Evolutionary conservation across 2,888 invertebrate genomes (phyloP).

Genomic region (Polymixis flavicincta): DNA sequence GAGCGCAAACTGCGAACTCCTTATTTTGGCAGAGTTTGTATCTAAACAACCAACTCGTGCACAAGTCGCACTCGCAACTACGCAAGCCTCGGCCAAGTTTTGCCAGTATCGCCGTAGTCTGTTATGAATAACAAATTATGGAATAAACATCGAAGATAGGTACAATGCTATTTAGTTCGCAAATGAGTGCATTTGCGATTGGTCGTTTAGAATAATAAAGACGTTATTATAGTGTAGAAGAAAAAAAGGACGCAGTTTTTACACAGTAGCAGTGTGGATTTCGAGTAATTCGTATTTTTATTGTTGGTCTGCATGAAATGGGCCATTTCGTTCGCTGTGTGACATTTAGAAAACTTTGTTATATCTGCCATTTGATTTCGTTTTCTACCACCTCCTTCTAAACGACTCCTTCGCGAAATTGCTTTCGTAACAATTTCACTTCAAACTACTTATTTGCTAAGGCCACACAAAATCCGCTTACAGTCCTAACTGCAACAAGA

Average conservation of each 20-base stretch:
- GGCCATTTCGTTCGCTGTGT: neutral
- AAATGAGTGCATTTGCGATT: slow-evolving; percentile 42
- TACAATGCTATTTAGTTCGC: slow-evolving; percentile 43
- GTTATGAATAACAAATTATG: slow-evolving; percentile 63
- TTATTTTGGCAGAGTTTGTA: slow-evolving; percentile 46
- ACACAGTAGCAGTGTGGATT: neutral
- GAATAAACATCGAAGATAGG: slow-evolving; percentile 48
- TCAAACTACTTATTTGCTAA: slow-evolving; percentile 9
- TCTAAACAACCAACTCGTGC: slow-evolving; percentile 37
- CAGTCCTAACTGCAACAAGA: slow-evolving; percentile 2
- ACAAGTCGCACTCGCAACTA: slow-evolving; percentile 24
- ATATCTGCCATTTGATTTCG: neutral
- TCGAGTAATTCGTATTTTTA: neutral
- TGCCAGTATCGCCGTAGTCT: slow-evolving; percentile 38
- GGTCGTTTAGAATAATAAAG: neutral
- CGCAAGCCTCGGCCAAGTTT: slow-evolving; percentile 45
- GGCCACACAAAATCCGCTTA: slow-evolving; percentile 13
- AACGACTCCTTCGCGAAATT: neutral
- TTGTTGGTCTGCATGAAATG: neutral
- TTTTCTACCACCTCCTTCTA: neutral
- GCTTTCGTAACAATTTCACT: neutral
- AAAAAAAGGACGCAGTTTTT: neutral
- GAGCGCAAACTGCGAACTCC: slow-evolving; percentile 26
- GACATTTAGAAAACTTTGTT: neutral
- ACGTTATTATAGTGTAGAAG: neutral